These are phyloP conservation scores for Scortum barcoo DNA, from an alignment of 2,113 vertebrate species.

Conservation along the genomic window DNA sequence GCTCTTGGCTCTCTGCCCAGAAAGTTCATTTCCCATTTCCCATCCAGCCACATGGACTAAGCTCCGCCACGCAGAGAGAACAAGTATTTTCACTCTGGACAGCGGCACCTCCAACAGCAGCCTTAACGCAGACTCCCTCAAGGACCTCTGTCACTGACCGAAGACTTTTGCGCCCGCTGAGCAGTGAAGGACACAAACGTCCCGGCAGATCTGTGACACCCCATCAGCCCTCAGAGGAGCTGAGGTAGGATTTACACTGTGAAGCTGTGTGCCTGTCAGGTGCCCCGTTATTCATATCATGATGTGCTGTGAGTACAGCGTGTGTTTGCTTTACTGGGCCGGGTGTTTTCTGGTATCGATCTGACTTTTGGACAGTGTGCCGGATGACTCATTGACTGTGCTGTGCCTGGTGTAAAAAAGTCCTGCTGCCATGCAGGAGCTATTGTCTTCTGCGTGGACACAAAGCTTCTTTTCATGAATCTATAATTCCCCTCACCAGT, in stretches of 20 bases:
- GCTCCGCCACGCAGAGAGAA: slow-evolving; percentile 61
- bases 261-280: slow-evolving; percentile 27
- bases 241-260: slow-evolving; percentile 59
- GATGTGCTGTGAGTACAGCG: background rate
- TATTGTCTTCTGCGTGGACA: slow-evolving; percentile 62
- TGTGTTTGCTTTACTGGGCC: background rate
- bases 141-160: slow-evolving; percentile 26
- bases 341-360: slow-evolving; percentile 42
- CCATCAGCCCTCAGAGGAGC: slow-evolving; percentile 14
- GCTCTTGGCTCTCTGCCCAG: slow-evolving; percentile 71
- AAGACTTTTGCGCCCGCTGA: slow-evolving; percentile 20
- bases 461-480: slow-evolving; percentile 72
- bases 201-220: slow-evolving; percentile 26
- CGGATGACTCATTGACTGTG: slow-evolving; percentile 41
- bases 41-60: slow-evolving; percentile 78
- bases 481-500: slow-evolving; percentile 36
- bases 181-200: slow-evolving; percentile 21
- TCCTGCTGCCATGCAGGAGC: slow-evolving; percentile 53
- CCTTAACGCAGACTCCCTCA: background rate
- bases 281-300: slow-evolving; percentile 9
- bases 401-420: slow-evolving; percentile 41
- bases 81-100: slow-evolving; percentile 52
- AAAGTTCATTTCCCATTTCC: slow-evolving; percentile 79
- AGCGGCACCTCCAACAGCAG: slow-evolving; percentile 42
- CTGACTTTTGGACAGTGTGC: slow-evolving; percentile 35